These are phyloP conservation scores for Eidolon helvum DNA, from an alignment of 2,113 vertebrate genomes.

Conservation along the genomic window DNA sequence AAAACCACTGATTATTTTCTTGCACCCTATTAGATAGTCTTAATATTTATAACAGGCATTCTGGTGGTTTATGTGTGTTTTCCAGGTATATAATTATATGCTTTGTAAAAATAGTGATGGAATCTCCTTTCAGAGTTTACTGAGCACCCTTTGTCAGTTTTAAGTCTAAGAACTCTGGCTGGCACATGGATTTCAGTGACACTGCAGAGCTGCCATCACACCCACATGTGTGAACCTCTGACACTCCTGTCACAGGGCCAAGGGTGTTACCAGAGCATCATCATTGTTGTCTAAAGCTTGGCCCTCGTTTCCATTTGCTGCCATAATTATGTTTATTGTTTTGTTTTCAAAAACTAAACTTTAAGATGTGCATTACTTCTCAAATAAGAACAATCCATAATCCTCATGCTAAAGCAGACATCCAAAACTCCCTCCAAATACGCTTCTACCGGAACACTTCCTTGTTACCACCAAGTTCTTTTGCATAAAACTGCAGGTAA, in stretches of 20 bases:
- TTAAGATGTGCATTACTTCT: not conserved
- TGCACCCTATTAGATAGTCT: not conserved
- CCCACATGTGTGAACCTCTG: not conserved
- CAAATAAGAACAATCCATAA: not conserved
- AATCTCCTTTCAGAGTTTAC: not conserved
- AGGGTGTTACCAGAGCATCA: not conserved
- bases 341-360: not conserved
- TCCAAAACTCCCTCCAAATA: not conserved
- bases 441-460: not conserved
- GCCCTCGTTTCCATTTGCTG: not conserved
- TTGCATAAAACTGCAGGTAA: not conserved
- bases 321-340: not conserved
- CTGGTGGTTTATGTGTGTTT: not conserved
- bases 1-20: not conserved
- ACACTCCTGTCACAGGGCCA: not conserved
- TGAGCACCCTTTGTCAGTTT: not conserved
- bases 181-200: not conserved
- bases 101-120: not conserved
- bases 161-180: not conserved
- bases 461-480: not conserved
- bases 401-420: not conserved
- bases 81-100: not conserved
- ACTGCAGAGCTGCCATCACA: fast-evolving
- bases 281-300: not conserved
- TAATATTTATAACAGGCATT: not conserved